Evolutionary conservation across 1,140 invertebrate species (phyloP).

Genomic region (Cydia pomonella): DNA sequence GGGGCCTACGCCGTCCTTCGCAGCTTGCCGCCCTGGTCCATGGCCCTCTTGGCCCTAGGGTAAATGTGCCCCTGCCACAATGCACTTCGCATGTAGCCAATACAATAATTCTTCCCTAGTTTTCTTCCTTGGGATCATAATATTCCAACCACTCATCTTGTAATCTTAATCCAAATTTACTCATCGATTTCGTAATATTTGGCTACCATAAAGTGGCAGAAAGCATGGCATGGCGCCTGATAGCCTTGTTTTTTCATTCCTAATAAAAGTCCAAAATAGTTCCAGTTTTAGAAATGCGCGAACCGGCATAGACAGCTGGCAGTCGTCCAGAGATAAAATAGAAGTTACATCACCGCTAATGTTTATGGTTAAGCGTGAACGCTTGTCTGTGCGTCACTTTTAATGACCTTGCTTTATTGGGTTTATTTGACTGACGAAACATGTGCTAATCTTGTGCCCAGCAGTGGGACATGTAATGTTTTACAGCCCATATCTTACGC

Average conservation of each 20-base stretch:
- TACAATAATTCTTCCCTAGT: no score
- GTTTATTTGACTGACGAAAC: slow-evolving; percentile 1
- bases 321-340: slow-evolving; percentile 25
- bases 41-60: no score
- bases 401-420: slow-evolving; percentile 26
- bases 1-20: no score
- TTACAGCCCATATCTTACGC: not conserved
- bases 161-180: not conserved
- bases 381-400: slow-evolving; percentile 15
- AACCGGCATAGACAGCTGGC: slow-evolving; percentile 31
- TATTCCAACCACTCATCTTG: not conserved
- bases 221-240: not conserved
- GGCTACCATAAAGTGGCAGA: not conserved
- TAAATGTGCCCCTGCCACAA: no score
- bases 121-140: no score
- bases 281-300: slow-evolving; percentile 32
- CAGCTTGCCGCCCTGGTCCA: no score
- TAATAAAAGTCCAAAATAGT: slow-evolving; percentile 17
- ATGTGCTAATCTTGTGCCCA: not conserved
- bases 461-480: slow-evolving; percentile 4
- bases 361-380: slow-evolving; percentile 31
- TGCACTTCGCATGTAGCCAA: no score
- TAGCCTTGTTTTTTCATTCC: not conserved
- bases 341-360: slow-evolving; percentile 28
- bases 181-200: not conserved